Evolutionary conservation across 1,140 invertebrate species (phyloP).

Genomic region (Vanessa tameamea): DNA sequence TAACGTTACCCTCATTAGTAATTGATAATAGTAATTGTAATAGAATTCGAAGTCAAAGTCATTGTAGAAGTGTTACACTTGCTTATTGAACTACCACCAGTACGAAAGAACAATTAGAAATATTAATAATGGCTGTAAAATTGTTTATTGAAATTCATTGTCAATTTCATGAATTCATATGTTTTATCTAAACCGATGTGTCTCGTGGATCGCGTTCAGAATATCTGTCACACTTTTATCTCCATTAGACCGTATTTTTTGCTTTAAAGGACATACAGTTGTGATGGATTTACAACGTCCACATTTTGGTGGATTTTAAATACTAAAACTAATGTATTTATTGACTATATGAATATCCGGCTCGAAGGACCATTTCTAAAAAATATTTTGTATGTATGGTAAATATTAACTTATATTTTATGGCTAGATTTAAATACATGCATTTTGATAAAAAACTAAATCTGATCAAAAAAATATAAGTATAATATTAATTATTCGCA

Average conservation of each 20-base stretch:
- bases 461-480: too few relatives aligned
- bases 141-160: neutral
- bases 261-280: neutral
- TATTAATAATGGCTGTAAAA: neutral
- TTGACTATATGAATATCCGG: neutral
- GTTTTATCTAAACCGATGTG: neutral
- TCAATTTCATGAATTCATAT: neutral
- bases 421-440: neutral
- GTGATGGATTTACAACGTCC: constrained; percentile 1
- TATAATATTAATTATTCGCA: too few relatives aligned
- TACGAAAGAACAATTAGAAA: neutral
- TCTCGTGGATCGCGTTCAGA: neutral
- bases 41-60: too few relatives aligned
- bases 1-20: too few relatives aligned
- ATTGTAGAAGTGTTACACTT: too few relatives aligned
- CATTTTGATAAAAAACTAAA: too few relatives aligned
- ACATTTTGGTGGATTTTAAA: neutral
- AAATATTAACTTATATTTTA: neutral
- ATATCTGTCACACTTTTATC: neutral
- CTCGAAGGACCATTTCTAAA: neutral
- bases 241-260: constrained; percentile 10
- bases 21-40: too few relatives aligned
- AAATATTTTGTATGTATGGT: neutral
- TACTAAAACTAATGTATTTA: neutral
- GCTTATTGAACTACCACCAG: too few relatives aligned